phyloP scores from a whole-genome alignment of 2,113 vertebrate genomes.

The Quiscalus mexicanus region DNA sequence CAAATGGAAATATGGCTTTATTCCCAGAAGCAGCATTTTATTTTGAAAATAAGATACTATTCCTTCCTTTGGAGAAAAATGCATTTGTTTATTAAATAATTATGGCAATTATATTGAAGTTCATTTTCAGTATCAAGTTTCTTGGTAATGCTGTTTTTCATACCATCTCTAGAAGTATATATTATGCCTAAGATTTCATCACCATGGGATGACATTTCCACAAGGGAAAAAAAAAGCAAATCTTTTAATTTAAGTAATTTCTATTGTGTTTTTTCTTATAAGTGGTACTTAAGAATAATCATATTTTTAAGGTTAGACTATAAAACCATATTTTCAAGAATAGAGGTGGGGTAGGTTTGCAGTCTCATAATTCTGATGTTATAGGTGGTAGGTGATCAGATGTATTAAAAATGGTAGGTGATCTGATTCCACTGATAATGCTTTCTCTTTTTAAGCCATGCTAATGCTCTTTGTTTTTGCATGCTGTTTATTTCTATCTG shows the following conservation, averaged over 20 bases:
- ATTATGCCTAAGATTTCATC: background rate
- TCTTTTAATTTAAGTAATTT: background rate
- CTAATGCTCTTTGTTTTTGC: background rate
- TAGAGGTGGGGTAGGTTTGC: background rate
- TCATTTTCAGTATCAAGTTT: background rate
- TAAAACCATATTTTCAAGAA: background rate
- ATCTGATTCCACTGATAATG: background rate
- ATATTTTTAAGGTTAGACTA: background rate
- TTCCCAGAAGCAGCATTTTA: background rate
- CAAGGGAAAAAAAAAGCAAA: fast-evolving
- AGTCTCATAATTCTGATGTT: background rate
- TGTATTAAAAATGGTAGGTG: background rate
- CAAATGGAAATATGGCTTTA: background rate
- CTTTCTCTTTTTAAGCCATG: background rate
- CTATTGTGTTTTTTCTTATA: background rate
- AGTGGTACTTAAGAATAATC: background rate
- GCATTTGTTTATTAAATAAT: background rate
- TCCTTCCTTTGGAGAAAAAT: background rate
- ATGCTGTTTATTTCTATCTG: background rate
- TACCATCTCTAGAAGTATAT: background rate
- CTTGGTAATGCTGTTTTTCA: background rate
- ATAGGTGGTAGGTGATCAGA: background rate
- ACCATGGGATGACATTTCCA: background rate
- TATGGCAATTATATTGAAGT: background rate
- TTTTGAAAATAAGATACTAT: slow-evolving; percentile 6